These are phyloP conservation scores for Asobara japonica DNA, from an alignment of 1,140 invertebrate genomes.

Conservation along the genomic window DNA sequence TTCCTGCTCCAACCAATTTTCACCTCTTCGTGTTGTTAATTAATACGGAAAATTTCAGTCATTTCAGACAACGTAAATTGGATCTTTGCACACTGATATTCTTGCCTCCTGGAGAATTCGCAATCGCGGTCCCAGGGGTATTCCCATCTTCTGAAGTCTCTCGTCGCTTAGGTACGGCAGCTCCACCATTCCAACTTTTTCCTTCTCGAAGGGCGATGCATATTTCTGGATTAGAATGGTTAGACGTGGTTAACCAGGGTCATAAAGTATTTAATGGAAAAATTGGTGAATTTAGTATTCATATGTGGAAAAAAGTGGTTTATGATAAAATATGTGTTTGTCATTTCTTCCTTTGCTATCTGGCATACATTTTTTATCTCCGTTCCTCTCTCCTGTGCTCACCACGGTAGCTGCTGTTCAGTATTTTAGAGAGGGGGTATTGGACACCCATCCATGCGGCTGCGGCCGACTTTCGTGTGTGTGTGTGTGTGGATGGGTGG, in stretches of 20 bases:
- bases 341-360: no score
- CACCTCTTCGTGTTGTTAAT: neutral
- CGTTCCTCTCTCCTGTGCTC: no score
- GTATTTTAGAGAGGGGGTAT: no score
- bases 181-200: conserved; percentile 91
- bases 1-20: neutral
- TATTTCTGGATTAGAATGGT: conserved; percentile 81
- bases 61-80: conserved; percentile 58
- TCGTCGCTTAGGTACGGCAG: conserved; percentile 92
- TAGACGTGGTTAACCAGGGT: neutral
- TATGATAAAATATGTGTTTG: no score
- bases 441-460: no score
- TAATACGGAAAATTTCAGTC: conserved; percentile 6
- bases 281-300: no score
- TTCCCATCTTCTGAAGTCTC: conserved; percentile 85
- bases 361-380: no score
- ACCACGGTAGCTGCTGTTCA: no score
- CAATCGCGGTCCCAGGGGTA: conserved; percentile 87
- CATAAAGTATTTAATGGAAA: no score
- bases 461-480: no score
- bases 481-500: no score
- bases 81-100: conserved; percentile 72
- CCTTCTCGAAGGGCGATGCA: conserved; percentile 83
- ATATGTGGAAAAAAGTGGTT: no score
- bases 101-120: conserved; percentile 91